phyloP scores from a whole-genome alignment of 2,888 invertebrate species.

The Listrodromus nycthemerus region DNA sequence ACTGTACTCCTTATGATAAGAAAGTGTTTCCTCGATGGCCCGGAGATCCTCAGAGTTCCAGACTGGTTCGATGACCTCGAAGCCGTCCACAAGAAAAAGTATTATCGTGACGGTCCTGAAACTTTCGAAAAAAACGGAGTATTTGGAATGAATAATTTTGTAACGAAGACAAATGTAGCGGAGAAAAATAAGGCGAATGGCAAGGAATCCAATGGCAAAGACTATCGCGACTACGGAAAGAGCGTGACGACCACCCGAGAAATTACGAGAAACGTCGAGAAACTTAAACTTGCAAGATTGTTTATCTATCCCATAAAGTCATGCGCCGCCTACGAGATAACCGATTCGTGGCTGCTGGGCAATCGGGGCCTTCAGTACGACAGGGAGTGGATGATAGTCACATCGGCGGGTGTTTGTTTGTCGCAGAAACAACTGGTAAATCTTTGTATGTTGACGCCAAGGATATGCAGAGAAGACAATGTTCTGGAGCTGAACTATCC shows the following conservation, averaged over 20 bases:
- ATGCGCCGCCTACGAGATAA: slow-evolving; percentile 91
- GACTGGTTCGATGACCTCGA: slow-evolving; percentile 72
- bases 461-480: slow-evolving; percentile 87
- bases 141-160: background rate
- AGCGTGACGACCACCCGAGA: slow-evolving; percentile 1
- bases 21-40: slow-evolving; percentile 89
- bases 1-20: slow-evolving; percentile 90
- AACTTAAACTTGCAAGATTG: slow-evolving; percentile 84
- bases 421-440: slow-evolving; percentile 94
- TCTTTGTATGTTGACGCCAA: slow-evolving; percentile 92
- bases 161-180: slow-evolving; percentile 17
- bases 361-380: slow-evolving; percentile 94
- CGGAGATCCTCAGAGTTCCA: slow-evolving; percentile 82
- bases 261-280: background rate
- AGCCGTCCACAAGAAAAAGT: slow-evolving; percentile 42
- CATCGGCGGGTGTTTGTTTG: slow-evolving; percentile 91
- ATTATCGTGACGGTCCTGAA: background rate
- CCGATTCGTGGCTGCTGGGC: slow-evolving; percentile 89
- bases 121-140: background rate
- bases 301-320: slow-evolving; percentile 96
- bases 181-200: slow-evolving; percentile 9
- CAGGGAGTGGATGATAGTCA: slow-evolving; percentile 97
- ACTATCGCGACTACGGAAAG: slow-evolving; percentile 1
- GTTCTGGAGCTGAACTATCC: slow-evolving; percentile 87
- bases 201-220: slow-evolving; percentile 38